phyloP scores from a whole-genome alignment of 2,113 vertebrate species.

The Mus pahari region DNA sequence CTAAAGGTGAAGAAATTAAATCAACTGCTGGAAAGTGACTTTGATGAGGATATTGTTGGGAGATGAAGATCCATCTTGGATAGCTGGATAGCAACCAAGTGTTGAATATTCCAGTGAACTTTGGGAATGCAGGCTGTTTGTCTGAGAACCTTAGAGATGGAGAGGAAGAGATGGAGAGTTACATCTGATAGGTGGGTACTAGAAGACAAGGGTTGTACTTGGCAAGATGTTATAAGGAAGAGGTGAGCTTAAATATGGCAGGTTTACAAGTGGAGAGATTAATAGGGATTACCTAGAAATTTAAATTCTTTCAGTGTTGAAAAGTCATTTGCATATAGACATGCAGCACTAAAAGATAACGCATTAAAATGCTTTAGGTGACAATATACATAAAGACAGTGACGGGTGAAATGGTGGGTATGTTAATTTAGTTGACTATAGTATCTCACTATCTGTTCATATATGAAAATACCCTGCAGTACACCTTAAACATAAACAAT shows the following conservation, averaged over 20 bases:
- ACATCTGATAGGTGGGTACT: not conserved
- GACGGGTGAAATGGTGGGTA: not conserved
- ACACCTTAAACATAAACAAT: not conserved
- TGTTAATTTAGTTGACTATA: not conserved
- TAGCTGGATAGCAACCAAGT: not conserved
- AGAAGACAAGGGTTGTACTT: not conserved
- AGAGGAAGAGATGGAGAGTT: not conserved
- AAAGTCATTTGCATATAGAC: not conserved
- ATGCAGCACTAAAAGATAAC: not conserved
- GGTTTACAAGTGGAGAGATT: not conserved
- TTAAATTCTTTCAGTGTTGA: not conserved
- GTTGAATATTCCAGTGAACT: rapidly evolving
- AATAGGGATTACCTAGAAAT: not conserved
- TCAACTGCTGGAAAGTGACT: not conserved
- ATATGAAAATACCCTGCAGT: not conserved
- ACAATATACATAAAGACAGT: not conserved
- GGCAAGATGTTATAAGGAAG: not conserved
- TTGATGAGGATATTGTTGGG: too few species aligned
- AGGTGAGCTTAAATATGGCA: not conserved
- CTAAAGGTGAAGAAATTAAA: not conserved
- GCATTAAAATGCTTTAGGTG: not conserved
- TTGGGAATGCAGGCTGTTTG: not conserved
- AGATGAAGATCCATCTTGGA: not conserved
- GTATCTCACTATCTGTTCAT: not conserved
- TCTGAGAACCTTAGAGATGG: too few species aligned